Conservation (phyloP, 2,113 vertebrate species). For the Pachypanchax playfairii region DNA sequence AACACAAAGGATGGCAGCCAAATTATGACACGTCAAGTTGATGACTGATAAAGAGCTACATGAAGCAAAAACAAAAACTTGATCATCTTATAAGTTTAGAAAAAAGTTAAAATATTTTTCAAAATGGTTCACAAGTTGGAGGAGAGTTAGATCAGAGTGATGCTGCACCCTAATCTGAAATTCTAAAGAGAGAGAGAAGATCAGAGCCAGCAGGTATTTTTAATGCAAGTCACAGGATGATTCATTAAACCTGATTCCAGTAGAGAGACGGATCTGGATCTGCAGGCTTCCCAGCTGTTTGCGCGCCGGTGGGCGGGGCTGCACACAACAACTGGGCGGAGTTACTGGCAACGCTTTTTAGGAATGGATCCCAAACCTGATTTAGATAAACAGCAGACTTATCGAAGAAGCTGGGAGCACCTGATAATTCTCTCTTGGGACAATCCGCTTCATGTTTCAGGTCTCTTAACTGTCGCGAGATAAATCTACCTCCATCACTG, state of each 20-base stretch:
- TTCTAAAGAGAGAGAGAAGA: too few species aligned
- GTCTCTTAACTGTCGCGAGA: slow-evolving; percentile 60
- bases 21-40: too few species aligned
- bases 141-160: too few species aligned
- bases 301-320: slow-evolving; percentile 68
- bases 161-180: too few species aligned
- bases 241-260: slow-evolving; percentile 13
- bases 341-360: slow-evolving; percentile 69
- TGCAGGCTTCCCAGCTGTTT: slow-evolving; percentile 74
- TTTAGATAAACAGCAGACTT: slow-evolving; percentile 76
- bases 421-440: slow-evolving; percentile 73
- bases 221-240: not conserved
- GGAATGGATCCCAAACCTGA: slow-evolving; percentile 75
- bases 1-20: too few species aligned
- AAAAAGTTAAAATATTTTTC: too few species aligned
- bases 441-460: slow-evolving; percentile 72
- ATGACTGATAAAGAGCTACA: too few species aligned
- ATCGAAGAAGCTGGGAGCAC: slow-evolving; percentile 72
- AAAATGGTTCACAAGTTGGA: too few species aligned
- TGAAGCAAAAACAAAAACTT: too few species aligned
- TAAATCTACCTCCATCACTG: slow-evolving; percentile 77
- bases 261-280: too few species aligned
- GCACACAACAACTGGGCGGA: slow-evolving; percentile 67
- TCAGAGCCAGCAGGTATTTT: too few species aligned
- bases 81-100: too few species aligned